Evolutionary conservation across 2,888 invertebrate genomes (phyloP), one percentile per base, ranked within the genome.

Genomic region (Rapana venosa): DNA sequence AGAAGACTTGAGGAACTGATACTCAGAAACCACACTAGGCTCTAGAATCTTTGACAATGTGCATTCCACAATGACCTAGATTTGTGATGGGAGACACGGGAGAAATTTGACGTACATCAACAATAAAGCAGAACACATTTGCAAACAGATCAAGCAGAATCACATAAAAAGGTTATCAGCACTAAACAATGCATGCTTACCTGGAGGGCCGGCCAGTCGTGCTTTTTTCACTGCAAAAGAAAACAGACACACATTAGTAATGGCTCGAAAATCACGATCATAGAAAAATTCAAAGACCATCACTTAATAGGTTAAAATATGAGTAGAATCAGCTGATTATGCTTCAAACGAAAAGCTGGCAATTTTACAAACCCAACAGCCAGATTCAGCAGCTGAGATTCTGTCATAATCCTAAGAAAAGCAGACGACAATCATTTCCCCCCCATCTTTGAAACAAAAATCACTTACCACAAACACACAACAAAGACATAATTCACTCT

Each of bases 221-320:
- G 98, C 98, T 97, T 98, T 98, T 97, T 98, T 98, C 96, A 98
- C 98, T 98, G 98, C 95, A 98, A 98, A 97, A 86, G 86, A 86
- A 86, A 86, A 85, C 85, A 85, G 13, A 47, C 32, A 79, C 32
- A 32, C 35, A 36, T 81, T 15, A 36, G 15, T 35, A 20, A 6
- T 6, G 35, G 35, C 81, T 47, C 8, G 36, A 36, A 35, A 81
- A 81, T 32, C 36, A n/a, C n/a, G 74, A 26, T 20, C 11, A 74
- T n/a, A 4, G 11, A n/a, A 26, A 26, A 61, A 22, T 26, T 13
- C 79, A 79, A 79, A 79, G 35, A 79, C 17, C 35, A 35, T 35
- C 32, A 79, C 5, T 1, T 4, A n/a, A 35, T 0, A 17, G 56
- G 56, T 84, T 20, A 84, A 6, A 8, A n/a, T 56, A 36, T 20